Evolutionary conservation across 2,113 vertebrate species (phyloP).

Genomic region (Malaclemys terrapin): DNA sequence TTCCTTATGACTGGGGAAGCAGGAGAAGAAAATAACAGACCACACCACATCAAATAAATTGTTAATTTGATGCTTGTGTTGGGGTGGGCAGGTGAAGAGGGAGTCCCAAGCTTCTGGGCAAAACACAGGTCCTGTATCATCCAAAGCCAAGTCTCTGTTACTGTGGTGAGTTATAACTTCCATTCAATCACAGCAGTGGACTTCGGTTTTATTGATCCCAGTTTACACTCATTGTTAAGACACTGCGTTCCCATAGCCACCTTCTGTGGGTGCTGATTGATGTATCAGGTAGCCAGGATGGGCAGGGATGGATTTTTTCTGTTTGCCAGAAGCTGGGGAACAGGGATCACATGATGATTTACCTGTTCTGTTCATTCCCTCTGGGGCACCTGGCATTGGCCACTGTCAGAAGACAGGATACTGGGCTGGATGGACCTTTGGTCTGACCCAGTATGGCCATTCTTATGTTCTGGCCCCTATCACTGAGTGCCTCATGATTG

Average conservation of each 20-base stretch:
- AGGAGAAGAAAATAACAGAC: conserved; percentile 43
- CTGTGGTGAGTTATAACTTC: neutral
- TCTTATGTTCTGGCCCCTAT: neutral
- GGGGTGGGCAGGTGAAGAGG: conserved; percentile 41
- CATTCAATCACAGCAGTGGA: neutral
- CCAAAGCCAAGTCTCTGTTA: neutral
- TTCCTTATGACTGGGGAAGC: conserved; percentile 67
- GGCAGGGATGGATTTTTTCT: too few species aligned
- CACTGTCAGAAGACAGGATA: too few species aligned
- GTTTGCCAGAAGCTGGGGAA: too few species aligned
- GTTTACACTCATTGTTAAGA: neutral
- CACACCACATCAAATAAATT: conserved; percentile 64
- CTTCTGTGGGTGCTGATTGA: accelerated
- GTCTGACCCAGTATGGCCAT: too few species aligned
- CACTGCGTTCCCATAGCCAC: neutral
- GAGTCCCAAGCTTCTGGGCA: conserved; percentile 43
- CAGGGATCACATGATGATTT: too few species aligned
- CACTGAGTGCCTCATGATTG: neutral
- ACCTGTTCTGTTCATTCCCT: too few species aligned
- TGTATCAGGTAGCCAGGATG: accelerated
- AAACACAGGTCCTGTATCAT: conserved; percentile 21
- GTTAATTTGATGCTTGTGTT: conserved; percentile 53
- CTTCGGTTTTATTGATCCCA: neutral
- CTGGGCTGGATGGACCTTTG: too few species aligned
- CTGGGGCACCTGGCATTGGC: too few species aligned